phyloP scores from a whole-genome alignment of 1,140 invertebrate genomes.

The Matsumurasca onukii region DNA sequence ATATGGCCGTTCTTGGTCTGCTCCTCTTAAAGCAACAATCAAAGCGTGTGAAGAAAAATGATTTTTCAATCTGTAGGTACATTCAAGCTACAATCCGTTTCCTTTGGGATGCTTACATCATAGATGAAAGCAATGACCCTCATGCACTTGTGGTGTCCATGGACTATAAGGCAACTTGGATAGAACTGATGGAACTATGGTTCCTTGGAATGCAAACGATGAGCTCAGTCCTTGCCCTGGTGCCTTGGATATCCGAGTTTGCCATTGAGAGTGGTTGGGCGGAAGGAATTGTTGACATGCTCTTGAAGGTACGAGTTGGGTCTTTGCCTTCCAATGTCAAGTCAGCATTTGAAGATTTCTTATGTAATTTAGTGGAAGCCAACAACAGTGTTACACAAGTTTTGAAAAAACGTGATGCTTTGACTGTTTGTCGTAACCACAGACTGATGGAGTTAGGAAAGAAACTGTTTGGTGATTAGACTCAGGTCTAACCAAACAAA shows the following conservation, averaged over 20 bases:
- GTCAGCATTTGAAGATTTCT: conserved; percentile 86
- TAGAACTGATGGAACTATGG: conserved; percentile 88
- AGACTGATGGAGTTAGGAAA: conserved; percentile 86
- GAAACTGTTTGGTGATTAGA: conserved; percentile 78
- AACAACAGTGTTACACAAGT: conserved; percentile 72
- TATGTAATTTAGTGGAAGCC: conserved; percentile 80
- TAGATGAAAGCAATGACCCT: conserved; percentile 82
- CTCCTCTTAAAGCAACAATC: conserved; percentile 81
- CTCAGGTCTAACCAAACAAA: too few relatives aligned
- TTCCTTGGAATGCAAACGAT: conserved; percentile 92
- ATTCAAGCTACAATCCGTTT: conserved; percentile 86
- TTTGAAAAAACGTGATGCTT: conserved; percentile 78
- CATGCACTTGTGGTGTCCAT: conserved; percentile 78
- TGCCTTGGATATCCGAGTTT: conserved; percentile 90
- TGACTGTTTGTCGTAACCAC: conserved; percentile 81
- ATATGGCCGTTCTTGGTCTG: conserved; percentile 79
- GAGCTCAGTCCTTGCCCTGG: conserved; percentile 70
- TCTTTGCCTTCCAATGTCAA: conserved; percentile 79
- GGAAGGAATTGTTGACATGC: conserved; percentile 77
- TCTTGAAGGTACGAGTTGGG: conserved; percentile 78
- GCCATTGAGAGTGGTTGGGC: conserved; percentile 90
- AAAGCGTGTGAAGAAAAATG: conserved; percentile 77
- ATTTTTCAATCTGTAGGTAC: conserved; percentile 84
- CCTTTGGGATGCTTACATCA: conserved; percentile 88
- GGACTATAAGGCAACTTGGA: conserved; percentile 83